Evolutionary conservation across 2,888 invertebrate genomes (phyloP).

Genomic region (Drosophila ustulata): DNA sequence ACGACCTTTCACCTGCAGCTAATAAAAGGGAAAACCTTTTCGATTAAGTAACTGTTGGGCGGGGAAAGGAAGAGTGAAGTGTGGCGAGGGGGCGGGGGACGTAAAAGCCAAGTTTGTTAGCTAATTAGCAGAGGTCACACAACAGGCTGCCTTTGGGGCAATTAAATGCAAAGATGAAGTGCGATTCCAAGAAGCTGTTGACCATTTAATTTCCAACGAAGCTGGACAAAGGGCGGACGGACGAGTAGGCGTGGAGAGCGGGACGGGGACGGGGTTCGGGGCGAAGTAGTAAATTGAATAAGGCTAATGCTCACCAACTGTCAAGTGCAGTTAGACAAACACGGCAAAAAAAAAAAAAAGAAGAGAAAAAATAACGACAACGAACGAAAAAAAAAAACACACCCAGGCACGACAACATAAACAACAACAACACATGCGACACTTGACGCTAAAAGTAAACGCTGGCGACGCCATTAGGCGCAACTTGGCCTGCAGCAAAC

Average conservation of each 20-base stretch:
- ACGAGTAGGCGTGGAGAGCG: not conserved
- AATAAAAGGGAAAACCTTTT: conserved; percentile 61
- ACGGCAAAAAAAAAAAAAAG: conserved; percentile 56
- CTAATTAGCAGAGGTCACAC: conserved; percentile 55
- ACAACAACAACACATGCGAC: conserved; percentile 60
- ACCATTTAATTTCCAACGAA: conserved; percentile 49
- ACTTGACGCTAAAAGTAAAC: conserved; percentile 79
- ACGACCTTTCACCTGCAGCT: conserved; percentile 45
- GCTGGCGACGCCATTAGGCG: conserved; percentile 76
- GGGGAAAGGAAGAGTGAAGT: not conserved
- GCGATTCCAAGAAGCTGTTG: conserved; percentile 35
- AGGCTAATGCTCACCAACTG: conserved; percentile 79
- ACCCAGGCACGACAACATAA: conserved; percentile 21
- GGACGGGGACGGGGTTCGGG: not conserved
- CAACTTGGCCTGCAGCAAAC: conserved; percentile 68
- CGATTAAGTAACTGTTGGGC: conserved; percentile 23
- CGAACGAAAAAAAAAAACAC: conserved; percentile 17
- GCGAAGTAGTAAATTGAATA: conserved; percentile 69
- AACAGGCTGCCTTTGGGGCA: conserved; percentile 45
- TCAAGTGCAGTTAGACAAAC: conserved; percentile 79
- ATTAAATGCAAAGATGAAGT: conserved; percentile 69
- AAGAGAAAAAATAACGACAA: conserved; percentile 6
- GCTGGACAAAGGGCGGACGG: conserved; percentile 15
- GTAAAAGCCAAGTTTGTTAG: conserved; percentile 55
- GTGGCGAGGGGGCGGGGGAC: not conserved